Evolutionary conservation across 2,888 invertebrate genomes (phyloP).

Genomic region (Theretra japonica): DNA sequence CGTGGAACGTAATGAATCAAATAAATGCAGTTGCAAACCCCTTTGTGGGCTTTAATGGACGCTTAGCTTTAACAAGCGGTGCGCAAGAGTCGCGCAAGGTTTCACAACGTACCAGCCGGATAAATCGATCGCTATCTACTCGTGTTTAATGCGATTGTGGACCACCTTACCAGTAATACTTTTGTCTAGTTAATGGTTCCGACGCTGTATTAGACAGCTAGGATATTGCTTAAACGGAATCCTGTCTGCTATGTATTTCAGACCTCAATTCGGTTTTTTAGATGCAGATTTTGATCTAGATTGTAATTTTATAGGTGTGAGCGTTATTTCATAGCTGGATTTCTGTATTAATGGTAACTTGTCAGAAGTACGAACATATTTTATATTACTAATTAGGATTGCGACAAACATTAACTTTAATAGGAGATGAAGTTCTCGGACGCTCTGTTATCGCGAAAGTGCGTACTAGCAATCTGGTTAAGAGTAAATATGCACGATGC

Average conservation of each 20-base stretch:
- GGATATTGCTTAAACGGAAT: slow-evolving; percentile 12
- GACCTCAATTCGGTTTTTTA: not conserved
- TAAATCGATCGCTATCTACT: slow-evolving; percentile 61
- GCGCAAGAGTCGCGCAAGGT: slow-evolving; percentile 43
- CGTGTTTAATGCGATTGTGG: slow-evolving; percentile 38
- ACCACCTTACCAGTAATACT: slow-evolving; percentile 32
- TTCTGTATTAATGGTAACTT: not conserved
- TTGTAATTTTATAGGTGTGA: not conserved
- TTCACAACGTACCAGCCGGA: slow-evolving; percentile 50
- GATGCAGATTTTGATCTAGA: not conserved
- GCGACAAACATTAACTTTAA: too few species aligned
- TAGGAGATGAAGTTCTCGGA: too few species aligned
- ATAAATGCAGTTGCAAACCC: not conserved
- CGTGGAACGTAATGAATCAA: not conserved
- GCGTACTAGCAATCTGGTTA: too few species aligned
- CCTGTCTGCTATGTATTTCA: not conserved
- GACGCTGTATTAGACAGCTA: slow-evolving; percentile 15
- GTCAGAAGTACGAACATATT: too few species aligned
- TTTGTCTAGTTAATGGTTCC: slow-evolving; percentile 22
- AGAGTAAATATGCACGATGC: too few species aligned
- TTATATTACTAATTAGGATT: too few species aligned
- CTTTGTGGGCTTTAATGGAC: not conserved
- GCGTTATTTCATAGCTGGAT: not conserved
- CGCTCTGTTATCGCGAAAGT: not conserved
- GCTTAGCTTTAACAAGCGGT: slow-evolving; percentile 27